Evolutionary conservation across 2,888 invertebrate genomes (phyloP), one percentile per base, ranked within the genome.

Genomic region (Caenorhabditis becei): DNA sequence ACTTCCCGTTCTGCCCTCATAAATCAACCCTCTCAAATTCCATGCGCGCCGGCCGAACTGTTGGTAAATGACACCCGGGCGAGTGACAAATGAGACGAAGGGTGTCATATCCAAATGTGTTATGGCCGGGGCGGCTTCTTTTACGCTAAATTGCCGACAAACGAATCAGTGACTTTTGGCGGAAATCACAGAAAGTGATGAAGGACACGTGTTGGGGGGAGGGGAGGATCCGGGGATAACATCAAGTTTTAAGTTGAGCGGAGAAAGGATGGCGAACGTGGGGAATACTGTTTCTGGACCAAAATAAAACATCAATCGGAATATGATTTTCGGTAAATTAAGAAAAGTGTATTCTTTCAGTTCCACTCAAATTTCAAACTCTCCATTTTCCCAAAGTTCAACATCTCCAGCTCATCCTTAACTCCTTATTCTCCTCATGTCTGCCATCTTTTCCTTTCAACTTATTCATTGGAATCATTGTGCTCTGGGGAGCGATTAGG

Each of bases 401-500:
- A n/a, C n/a, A n/a, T n/a, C n/a, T n/a, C n/a, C n/a, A n/a, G n/a
- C n/a, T n/a, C 5, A 35, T 35, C 5, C 35, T 35, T 8, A 10
- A 10, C 10, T 35, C 35, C 26, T 53, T 53, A 24, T 24, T 24
- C 53, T 11, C 20, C 47, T 61, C 47, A 18, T 59, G 0, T 23
- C 23, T 41, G 7, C 26, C 47, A 2, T 18, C 32, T 23, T 20
- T 16, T 14, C 14, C n/a, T 11, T 24, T 26, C 24, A 58, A 58
- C n/a, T 11, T 44, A 14, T 59, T 59, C 59, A 41, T 41, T 53
- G 54, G 54, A 54, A 54, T 54, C 26, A 61, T 41, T 61, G 20
- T 41, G 61, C 65, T 65, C 51, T 53, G 23, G 65, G 65, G 65
- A 65, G n/a, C 65, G 65, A 65, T 65, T 65, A 65, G 53, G 23